Conservation (phyloP, 2,888 invertebrate genomes). For the Lissocephala sabroskyi region DNA sequence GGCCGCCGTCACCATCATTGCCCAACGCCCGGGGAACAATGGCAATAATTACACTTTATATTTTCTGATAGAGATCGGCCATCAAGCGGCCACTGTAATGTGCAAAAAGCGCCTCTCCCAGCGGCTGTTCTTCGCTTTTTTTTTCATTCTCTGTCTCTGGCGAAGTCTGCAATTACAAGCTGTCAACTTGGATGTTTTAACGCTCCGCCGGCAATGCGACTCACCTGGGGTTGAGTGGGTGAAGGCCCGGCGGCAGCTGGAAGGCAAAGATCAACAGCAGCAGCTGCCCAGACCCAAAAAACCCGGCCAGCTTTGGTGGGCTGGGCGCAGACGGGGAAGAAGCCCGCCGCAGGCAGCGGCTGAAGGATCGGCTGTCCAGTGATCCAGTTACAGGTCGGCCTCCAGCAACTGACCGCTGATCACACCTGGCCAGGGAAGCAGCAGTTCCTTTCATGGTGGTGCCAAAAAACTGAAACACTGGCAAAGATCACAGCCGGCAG, state of each 20-base stretch:
- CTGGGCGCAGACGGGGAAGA: conserved; percentile 14
- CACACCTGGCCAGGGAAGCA: conserved; percentile 22
- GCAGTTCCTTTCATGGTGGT: too few species aligned
- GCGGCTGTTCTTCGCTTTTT: conserved; percentile 2
- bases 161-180: conserved; percentile 22
- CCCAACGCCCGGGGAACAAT: conserved; percentile 26
- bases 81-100: conserved; percentile 41
- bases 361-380: neutral
- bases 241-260: neutral
- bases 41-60: conserved; percentile 66
- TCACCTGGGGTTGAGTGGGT: neutral
- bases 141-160: neutral
- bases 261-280: neutral
- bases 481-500: conserved; percentile 57
- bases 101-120: conserved; percentile 3
- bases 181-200: conserved; percentile 65
- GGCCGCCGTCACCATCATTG: neutral
- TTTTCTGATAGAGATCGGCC: conserved; percentile 58
- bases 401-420: conserved; percentile 22
- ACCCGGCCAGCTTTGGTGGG: conserved; percentile 51
- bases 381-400: conserved; percentile 34
- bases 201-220: conserved; percentile 48
- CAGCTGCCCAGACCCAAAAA: conserved; percentile 44
- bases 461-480: conserved; percentile 18
- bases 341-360: neutral